phyloP scores from a whole-genome alignment of 2,888 invertebrate species.

The Philereme transversata region DNA sequence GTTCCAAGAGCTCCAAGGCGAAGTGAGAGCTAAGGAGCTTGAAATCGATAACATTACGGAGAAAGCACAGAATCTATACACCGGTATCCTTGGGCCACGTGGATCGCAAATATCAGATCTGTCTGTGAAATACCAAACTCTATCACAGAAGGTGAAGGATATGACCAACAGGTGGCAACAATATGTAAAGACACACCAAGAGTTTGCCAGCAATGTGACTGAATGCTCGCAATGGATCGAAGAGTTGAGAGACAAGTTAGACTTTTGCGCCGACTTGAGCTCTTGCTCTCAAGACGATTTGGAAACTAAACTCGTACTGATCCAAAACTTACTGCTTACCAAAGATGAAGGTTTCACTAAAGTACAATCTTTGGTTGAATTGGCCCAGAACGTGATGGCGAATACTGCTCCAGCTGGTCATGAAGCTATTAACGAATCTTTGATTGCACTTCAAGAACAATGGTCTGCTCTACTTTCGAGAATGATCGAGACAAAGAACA shows the following conservation, averaged over 20 bases:
- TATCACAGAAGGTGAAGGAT: conserved; percentile 96
- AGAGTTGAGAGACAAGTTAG: conserved; percentile 91
- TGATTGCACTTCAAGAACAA: conserved; percentile 93
- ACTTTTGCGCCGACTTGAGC: conserved; percentile 92
- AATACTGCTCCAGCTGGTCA: conserved; percentile 96
- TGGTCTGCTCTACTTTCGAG: conserved; percentile 94
- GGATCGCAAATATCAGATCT: conserved; percentile 94
- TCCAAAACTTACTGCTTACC: conserved; percentile 93
- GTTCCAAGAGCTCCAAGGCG: conserved; percentile 91
- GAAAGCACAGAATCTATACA: conserved; percentile 92
- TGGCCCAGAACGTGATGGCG: conserved; percentile 94
- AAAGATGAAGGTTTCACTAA: conserved; percentile 97
- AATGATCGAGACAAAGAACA: conserved; percentile 95
- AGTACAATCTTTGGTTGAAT: conserved; percentile 94
- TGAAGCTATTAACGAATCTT: conserved; percentile 91
- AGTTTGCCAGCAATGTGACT: conserved; percentile 91
- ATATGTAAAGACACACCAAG: conserved; percentile 94
- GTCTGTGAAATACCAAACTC: conserved; percentile 95
- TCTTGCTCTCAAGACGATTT: conserved; percentile 93
- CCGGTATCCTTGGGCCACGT: conserved; percentile 88
- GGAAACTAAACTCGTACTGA: conserved; percentile 92
- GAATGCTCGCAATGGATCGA: conserved; percentile 94
- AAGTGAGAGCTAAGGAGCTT: conserved; percentile 94
- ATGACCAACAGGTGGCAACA: conserved; percentile 96
- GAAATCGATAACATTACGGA: conserved; percentile 97